Conservation (phyloP, 2,113 vertebrate species). For the Alces alces region DNA sequence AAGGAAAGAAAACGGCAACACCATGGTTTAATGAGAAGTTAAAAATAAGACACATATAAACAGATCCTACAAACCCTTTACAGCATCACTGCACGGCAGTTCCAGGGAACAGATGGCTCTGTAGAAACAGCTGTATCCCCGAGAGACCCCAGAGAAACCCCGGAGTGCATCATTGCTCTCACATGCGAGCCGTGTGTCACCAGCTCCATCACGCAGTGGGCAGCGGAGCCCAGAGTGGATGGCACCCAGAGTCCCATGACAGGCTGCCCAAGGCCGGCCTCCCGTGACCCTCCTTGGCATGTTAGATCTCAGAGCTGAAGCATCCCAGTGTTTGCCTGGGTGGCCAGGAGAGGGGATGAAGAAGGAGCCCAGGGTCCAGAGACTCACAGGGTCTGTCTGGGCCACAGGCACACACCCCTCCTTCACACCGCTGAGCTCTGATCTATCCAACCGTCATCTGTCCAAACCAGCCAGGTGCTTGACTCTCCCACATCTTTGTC, state of each 20-base stretch:
- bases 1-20: neutral
- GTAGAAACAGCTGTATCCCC: slow-evolving; percentile 48
- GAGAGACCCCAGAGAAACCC: neutral
- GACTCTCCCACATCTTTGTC: too few species aligned
- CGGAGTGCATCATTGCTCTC: neutral
- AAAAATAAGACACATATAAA: slow-evolving; percentile 48
- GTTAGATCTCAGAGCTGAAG: neutral
- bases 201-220: neutral
- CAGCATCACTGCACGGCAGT: neutral
- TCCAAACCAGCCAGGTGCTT: neutral
- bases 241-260: neutral
- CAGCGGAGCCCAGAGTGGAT: neutral
- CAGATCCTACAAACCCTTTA: neutral
- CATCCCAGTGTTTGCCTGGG: neutral
- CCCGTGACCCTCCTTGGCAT: accelerated
- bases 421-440: accelerated
- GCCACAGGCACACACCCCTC: neutral
- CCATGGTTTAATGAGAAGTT: neutral
- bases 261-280: neutral
- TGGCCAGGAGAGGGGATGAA: too few species aligned
- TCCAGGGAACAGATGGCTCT: slow-evolving; percentile 38
- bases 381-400: accelerated
- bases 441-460: neutral
- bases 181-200: neutral
- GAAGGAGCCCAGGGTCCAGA: accelerated